These are phyloP conservation scores for Drosophila asahinai DNA, from an alignment of 1,140 invertebrate genomes.

Conservation along the genomic window DNA sequence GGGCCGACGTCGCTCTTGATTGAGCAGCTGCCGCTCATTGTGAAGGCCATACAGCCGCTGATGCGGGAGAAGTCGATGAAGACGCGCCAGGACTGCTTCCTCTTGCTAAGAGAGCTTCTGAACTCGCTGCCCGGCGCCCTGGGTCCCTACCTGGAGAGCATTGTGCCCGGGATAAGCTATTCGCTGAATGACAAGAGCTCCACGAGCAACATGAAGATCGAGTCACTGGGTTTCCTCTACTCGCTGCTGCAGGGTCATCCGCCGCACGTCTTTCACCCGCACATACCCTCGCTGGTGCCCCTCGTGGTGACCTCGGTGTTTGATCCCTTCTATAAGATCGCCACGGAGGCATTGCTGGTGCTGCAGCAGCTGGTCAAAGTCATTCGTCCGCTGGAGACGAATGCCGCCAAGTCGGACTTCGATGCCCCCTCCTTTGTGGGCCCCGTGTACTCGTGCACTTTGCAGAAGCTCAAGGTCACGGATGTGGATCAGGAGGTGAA, in stretches of 20 bases:
- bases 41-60: constrained; percentile 95
- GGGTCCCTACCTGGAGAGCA: constrained; percentile 92
- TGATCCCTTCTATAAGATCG: constrained; percentile 99
- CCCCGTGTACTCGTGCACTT: constrained; percentile 94
- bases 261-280: constrained; percentile 90
- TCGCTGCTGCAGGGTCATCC: constrained; percentile 94
- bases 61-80: constrained; percentile 98
- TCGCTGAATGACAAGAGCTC: constrained; percentile 97
- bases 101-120: constrained; percentile 95
- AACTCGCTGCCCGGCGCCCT: constrained; percentile 95
- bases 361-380: constrained; percentile 98
- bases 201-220: constrained; percentile 99
- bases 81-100: constrained; percentile 95
- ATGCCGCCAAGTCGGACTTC: constrained; percentile 85
- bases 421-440: constrained; percentile 92
- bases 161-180: constrained; percentile 96
- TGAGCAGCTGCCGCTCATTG: constrained; percentile 89
- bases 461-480: constrained; percentile 95
- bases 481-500: constrained; percentile 99
- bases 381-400: constrained; percentile 92
- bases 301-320: constrained; percentile 94
- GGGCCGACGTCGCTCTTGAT: constrained; percentile 89
- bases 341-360: constrained; percentile 96
- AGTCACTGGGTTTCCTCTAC: constrained; percentile 96
- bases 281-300: constrained; percentile 94